A percentile compares a stretch with the other conserved stretches of the same genome.
Evolutionary conservation across 2,888 invertebrate genomes (phyloP).

Genomic region (Drosophila longiperda): DNA sequence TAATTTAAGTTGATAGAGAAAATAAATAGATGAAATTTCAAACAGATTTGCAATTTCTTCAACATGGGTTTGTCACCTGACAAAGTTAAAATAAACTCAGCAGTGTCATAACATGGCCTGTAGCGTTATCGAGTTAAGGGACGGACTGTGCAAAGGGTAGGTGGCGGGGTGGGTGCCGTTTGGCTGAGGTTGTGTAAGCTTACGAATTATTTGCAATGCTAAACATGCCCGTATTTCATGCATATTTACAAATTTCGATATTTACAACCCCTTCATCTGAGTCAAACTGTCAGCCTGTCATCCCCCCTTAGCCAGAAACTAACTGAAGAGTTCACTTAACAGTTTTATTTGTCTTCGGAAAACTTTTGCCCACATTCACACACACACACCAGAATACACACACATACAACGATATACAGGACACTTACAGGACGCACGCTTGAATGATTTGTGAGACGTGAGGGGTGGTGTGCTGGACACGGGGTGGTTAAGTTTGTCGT

Average conservation of each 20-base stretch:
- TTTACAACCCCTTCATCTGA: conserved; percentile 62
- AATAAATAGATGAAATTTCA: not conserved
- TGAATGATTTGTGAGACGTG: conserved; percentile 61
- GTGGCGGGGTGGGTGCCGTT: too few relatives aligned
- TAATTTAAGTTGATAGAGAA: not conserved
- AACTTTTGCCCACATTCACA: conserved; percentile 57
- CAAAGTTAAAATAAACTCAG: not conserved
- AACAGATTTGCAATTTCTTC: not conserved
- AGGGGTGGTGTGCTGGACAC: not conserved
- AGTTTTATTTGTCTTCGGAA: conserved; percentile 80
- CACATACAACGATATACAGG: conserved; percentile 15
- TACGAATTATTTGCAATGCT: conserved; percentile 74
- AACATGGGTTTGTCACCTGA: conserved; percentile 6
- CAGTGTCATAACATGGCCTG: conserved; percentile 9
- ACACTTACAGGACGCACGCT: conserved; percentile 50
- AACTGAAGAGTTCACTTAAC: conserved; percentile 78
- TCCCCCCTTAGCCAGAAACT: conserved; percentile 46
- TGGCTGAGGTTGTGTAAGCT: conserved; percentile 13
- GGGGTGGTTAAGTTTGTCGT: conserved; percentile 30
- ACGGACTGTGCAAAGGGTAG: not conserved
- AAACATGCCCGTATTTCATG: conserved; percentile 79
- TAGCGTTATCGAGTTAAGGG: conserved; percentile 1
- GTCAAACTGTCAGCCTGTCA: conserved; percentile 22
- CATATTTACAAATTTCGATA: conserved; percentile 80
- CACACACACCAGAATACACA: conserved; percentile 10